Base-by-base conservation (phyloP, 2,113 vertebrate species). In the Antigone vipio region DNA sequence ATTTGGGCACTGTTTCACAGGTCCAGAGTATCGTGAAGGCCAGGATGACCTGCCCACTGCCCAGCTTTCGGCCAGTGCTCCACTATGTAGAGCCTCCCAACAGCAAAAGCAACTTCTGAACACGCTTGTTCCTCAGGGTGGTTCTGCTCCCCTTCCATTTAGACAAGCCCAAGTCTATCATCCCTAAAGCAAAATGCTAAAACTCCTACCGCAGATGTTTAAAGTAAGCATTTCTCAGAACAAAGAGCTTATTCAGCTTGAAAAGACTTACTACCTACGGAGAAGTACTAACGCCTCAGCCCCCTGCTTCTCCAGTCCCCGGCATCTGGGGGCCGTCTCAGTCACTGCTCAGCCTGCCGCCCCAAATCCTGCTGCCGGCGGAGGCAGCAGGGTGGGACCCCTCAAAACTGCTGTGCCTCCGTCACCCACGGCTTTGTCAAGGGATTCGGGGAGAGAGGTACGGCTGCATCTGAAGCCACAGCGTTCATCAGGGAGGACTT, bases 401-500 rank as follows among this genome's bases (percentile, higher is more conserved):
- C 97, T 96, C 94, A 84, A 88, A 97, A 92, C 93, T 92, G 93
- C 90, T 71, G 83, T 30, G 77, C 85, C 94, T 96, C 77, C 93
- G 40, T 97, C 96, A 96, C 96, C 97, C 94, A 91, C 34, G 0
- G 88, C 75, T 97, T 93, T 71, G 94, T 96, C 97, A 96, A 75
- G 97, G 96, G 96, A 97, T 47, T 83, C 17, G 0, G 55, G 92
- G 68, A 97, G 75, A 76, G 94, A 38, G 74, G 56, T 67, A 84
- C 1, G 75, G 93, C 95, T 95, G 93, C 16, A 1, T 89, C 87
- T 95, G 93, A 96, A 97, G 97, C 76, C 97, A 92, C 5, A 0
- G 82, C 7, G 8, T 85, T 97, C 97, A 96, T 89, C 94, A 44
- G 97, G 97, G 98, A 98, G 97, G 97, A 93, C 96, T 98, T 97